Evolutionary conservation across 2,888 invertebrate genomes (phyloP), one percentile per base, ranked within the genome.

Genomic region (Epistrophe eligans): DNA sequence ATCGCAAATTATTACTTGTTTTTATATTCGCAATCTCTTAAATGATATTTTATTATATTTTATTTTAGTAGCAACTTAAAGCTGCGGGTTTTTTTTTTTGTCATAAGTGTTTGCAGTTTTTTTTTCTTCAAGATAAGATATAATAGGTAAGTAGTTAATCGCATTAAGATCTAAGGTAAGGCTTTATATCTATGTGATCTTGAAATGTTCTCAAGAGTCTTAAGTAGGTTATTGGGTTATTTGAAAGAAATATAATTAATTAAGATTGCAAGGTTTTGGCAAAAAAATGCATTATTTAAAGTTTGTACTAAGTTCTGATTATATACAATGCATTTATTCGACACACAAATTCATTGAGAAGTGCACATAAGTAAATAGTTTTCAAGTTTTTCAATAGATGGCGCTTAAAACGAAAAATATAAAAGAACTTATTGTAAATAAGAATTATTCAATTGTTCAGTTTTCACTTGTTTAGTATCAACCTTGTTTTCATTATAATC

Each of bases 141-240:
- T 8, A 13, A 13, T 13, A 24, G 19, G 40, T 24, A 43, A 43
- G 55, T 10, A 43, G 24, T 24, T 43, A 9, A 24, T 40, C 62
- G 40, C 15, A 17, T 35, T 6, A 43, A 43, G 35, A 24, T 24
- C 24, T 24, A 62, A 62, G 62, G 43, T 62, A 24, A 35, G 43
- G 8, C 9, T 48, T 1, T 48, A 6, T 45, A 6, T 48, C 4
- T 40, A 60, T 28, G 9, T 66, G 48, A 6, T 48, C 66, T 66
- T 66, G 66, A 66, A 66, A 66, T 66, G 48, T 17, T 24, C 15
- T 64, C 11, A 17, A 64, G 24, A 1, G 0, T 45, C 10, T 32
- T 64, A 64, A 66, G 66, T 66, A 32, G 66, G 48, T 66, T 48
- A 48, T 66, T 45, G 48, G 48, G 48, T 48, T 66, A 32, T 24